Evolutionary conservation across 2,888 invertebrate species (phyloP).

Genomic region (Vandiemenella viatica): DNA sequence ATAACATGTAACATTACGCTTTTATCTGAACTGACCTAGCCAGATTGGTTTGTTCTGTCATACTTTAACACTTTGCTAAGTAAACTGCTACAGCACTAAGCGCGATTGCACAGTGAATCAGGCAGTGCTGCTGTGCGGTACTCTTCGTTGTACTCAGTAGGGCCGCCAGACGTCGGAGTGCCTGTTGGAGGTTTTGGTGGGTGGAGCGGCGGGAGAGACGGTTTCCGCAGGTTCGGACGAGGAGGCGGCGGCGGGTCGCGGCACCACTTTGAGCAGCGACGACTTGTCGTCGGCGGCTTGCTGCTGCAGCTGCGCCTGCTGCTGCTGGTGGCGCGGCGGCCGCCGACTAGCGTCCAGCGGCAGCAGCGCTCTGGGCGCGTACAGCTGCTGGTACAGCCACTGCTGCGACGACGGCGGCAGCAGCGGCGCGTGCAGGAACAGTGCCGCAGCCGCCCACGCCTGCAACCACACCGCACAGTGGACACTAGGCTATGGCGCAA

Average conservation of each 20-base stretch:
- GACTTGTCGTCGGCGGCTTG: neutral
- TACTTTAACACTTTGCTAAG: too few species aligned
- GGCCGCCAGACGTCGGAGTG: neutral
- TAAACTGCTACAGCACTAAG: too few species aligned
- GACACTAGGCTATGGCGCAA: too few species aligned
- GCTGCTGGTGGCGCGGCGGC: conserved; percentile 1
- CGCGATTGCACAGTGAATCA: too few species aligned
- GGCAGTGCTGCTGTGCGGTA: too few species aligned
- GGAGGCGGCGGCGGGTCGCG: neutral
- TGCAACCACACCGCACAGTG: too few species aligned
- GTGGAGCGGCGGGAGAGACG: neutral
- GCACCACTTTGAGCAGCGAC: neutral
- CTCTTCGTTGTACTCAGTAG: neutral
- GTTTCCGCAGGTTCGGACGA: too few species aligned
- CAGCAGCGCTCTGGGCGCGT: conserved; percentile 23
- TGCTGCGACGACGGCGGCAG: conserved; percentile 60
- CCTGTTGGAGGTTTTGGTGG: neutral
- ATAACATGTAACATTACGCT: too few species aligned
- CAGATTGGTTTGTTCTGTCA: too few species aligned
- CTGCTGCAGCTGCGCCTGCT: too few species aligned
- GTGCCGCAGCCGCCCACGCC: conserved; percentile 51
- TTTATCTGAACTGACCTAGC: too few species aligned
- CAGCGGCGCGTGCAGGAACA: conserved; percentile 55
- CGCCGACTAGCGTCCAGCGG: neutral
- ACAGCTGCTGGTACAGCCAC: conserved; percentile 63